Conservation (phyloP, 2,113 vertebrate genomes). For the Riparia riparia region DNA sequence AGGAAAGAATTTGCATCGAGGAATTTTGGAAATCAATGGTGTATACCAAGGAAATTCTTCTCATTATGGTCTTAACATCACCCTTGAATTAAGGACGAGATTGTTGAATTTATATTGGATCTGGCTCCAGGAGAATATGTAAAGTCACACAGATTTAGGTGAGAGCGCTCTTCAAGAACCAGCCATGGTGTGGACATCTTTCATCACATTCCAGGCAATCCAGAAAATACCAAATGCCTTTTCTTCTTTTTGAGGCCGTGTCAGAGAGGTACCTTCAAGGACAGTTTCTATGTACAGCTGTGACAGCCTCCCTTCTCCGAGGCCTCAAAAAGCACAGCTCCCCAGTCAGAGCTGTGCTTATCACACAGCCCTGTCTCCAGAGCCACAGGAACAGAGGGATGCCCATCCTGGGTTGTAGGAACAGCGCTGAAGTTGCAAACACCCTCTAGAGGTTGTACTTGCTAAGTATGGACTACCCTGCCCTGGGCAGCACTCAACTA, state of each 20-base stretch:
- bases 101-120: background rate
- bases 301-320: background rate
- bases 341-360: background rate
- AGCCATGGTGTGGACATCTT: background rate
- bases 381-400: background rate
- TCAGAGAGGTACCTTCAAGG: background rate
- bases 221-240: background rate
- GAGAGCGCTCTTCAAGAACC: background rate
- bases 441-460: background rate
- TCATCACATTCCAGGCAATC: background rate
- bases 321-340: background rate
- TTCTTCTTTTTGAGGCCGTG: background rate
- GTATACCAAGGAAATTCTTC: background rate
- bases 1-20: background rate
- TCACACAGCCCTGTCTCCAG: background rate
- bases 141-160: background rate
- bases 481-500: background rate
- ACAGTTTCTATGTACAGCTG: accelerated
- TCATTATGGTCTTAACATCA: background rate
- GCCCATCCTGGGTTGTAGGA: background rate
- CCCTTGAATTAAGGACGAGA: background rate
- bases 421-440: background rate
- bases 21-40: background rate
- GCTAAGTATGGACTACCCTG: background rate
- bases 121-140: background rate